A percentile compares a stretch with the other conserved stretches of the same genome.
These are phyloP conservation scores for Callinectes sapidus DNA, from an alignment of 2,888 invertebrate genomes.

Conservation along the genomic window DNA sequence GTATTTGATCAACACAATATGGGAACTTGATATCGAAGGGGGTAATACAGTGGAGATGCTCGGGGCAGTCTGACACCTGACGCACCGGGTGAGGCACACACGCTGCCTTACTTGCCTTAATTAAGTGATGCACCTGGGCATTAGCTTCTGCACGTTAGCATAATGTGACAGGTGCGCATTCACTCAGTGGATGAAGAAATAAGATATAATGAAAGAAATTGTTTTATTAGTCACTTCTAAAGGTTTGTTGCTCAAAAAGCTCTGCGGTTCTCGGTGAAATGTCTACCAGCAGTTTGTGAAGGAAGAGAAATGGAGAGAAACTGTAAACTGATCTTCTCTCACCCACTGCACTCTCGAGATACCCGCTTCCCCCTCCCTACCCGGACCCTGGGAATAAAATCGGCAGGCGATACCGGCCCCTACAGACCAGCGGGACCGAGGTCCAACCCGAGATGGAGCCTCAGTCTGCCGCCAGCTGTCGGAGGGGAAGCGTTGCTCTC, in stretches of 20 bases:
- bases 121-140: too few species aligned
- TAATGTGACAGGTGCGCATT: too few species aligned
- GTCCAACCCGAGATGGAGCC: slow-evolving; percentile 24
- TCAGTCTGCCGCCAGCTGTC: slow-evolving; percentile 14
- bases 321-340: not conserved
- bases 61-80: not conserved
- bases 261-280: not conserved
- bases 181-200: too few species aligned
- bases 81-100: not conserved
- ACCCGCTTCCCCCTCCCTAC: not conserved
- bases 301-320: not conserved
- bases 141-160: too few species aligned
- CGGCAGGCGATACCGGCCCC: not conserved
- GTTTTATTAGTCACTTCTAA: not conserved
- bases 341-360: slow-evolving; percentile 6
- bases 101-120: too few species aligned
- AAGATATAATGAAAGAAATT: not conserved
- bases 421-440: not conserved
- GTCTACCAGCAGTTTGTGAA: not conserved
- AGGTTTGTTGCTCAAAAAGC: not conserved
- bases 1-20: not conserved
- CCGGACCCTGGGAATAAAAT: not conserved
- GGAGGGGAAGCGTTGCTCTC: not conserved
- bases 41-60: not conserved
- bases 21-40: not conserved